Conservation (phyloP, 92 coral and sea anemone species). For the Pocillopora meandrina region DNA sequence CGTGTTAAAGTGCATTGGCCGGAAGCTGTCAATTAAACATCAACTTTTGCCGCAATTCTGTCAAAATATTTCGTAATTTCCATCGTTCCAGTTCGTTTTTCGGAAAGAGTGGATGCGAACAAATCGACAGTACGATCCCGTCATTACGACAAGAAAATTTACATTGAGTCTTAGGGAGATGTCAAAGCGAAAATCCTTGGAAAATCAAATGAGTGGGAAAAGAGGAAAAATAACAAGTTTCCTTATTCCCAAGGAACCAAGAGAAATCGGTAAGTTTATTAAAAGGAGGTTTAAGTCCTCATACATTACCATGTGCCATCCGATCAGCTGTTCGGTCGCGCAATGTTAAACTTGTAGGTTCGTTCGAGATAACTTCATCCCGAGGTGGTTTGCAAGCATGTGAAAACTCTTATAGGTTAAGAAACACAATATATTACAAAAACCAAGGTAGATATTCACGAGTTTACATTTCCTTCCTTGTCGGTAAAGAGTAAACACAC, state of each 20-base stretch:
- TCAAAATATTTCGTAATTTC: conserved; percentile 14
- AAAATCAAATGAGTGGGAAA: conserved; percentile 18
- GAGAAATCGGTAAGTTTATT: conserved; percentile 1
- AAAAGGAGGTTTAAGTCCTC: too few species aligned
- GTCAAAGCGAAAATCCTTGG: conserved; percentile 25
- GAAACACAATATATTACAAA: neutral
- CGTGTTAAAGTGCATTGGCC: conserved; percentile 25
- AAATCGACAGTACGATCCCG: neutral
- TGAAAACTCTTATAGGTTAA: neutral
- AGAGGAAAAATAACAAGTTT: conserved; percentile 24
- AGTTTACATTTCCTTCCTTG: neutral
- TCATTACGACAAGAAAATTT: neutral
- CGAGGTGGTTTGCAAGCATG: conserved; percentile 7
- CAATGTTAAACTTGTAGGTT: conserved; percentile 22
- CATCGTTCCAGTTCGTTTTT: conserved; percentile 6
- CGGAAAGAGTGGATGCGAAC: too few species aligned
- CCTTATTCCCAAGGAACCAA: conserved; percentile 13
- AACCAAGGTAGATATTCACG: conserved; percentile 21
- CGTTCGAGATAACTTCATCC: conserved; percentile 18
- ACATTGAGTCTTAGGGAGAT: conserved; percentile 10
- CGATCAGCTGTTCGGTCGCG: too few species aligned
- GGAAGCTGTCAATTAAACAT: conserved; percentile 29
- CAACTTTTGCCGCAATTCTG: conserved; percentile 35
- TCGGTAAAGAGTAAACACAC: conserved; percentile 13
- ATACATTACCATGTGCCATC: conserved; percentile 15